These are phyloP conservation scores for Rhagoletis zephyria DNA, from an alignment of 1,140 invertebrate genomes.

Conservation along the genomic window DNA sequence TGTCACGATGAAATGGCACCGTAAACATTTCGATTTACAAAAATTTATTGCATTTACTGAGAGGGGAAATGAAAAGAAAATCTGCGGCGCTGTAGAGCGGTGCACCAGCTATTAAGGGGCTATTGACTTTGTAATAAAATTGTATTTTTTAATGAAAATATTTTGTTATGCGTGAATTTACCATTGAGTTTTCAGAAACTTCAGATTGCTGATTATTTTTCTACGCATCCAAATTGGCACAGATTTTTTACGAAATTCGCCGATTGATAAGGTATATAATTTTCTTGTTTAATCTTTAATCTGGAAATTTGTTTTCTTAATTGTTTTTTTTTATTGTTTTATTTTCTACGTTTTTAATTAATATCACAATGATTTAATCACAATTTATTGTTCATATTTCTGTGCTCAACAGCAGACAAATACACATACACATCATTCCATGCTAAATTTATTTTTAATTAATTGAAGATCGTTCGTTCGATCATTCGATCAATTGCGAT, in stretches of 20 bases:
- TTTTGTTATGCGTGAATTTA: background rate
- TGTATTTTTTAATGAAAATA: background rate
- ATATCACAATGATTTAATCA: slow-evolving; percentile 25
- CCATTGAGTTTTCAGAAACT: slow-evolving; percentile 31
- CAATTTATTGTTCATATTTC: background rate
- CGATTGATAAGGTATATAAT: background rate
- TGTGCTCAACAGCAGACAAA: background rate
- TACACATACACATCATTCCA: background rate
- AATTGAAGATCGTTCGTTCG: background rate
- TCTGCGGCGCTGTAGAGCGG: background rate
- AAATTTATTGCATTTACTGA: background rate
- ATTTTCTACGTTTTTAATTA: background rate
- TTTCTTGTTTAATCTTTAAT: background rate
- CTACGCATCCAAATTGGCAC: background rate
- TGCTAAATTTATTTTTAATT: background rate
- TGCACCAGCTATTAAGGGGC: background rate
- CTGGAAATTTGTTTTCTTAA: background rate
- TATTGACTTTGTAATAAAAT: background rate
- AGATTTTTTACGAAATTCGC: background rate
- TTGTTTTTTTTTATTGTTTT: background rate
- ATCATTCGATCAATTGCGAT: slow-evolving; percentile 15
- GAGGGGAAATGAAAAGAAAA: background rate
- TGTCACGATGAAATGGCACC: slow-evolving; percentile 72
- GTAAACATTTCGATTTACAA: slow-evolving; percentile 67
- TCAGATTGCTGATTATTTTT: background rate